phyloP scores from a whole-genome alignment of 2,797 vertebrate genomes.

The Crax fasciolata region DNA sequence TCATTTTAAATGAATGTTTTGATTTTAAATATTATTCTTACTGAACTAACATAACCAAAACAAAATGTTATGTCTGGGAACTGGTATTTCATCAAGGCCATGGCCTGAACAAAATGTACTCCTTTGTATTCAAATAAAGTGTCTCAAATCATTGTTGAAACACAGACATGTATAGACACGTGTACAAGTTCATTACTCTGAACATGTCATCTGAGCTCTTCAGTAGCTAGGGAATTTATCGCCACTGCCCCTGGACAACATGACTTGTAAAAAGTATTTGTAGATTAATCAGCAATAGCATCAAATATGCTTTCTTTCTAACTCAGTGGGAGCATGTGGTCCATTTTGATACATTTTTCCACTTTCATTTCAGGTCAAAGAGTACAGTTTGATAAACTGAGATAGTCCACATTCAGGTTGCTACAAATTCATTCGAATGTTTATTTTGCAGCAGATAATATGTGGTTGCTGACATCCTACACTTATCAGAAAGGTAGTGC shows the following conservation, averaged over 20 bases:
- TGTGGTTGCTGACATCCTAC: not conserved
- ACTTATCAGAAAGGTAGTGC: not conserved
- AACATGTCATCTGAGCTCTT: not conserved
- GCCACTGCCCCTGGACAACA: not conserved
- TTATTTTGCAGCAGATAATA: not conserved
- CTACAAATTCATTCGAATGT: not conserved
- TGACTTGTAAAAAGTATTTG: not conserved
- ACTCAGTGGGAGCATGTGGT: fast-evolving
- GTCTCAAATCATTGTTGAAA: not conserved
- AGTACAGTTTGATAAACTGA: not conserved
- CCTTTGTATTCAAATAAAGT: not conserved
- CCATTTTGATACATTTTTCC: not conserved
- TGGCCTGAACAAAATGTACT: not conserved
- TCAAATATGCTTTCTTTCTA: not conserved
- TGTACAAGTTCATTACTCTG: not conserved
- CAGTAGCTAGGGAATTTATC: not conserved
- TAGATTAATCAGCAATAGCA: not conserved
- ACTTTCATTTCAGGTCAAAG: not conserved
- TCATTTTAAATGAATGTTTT: not conserved
- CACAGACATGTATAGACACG: fast-evolving
- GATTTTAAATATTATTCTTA: not conserved
- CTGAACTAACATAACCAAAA: not conserved
- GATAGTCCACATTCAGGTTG: not conserved
- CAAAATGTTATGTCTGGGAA: not conserved
- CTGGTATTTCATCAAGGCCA: not conserved